Evolutionary conservation across 2,113 vertebrate species (phyloP).

Genomic region (Cheirogaleus medius): DNA sequence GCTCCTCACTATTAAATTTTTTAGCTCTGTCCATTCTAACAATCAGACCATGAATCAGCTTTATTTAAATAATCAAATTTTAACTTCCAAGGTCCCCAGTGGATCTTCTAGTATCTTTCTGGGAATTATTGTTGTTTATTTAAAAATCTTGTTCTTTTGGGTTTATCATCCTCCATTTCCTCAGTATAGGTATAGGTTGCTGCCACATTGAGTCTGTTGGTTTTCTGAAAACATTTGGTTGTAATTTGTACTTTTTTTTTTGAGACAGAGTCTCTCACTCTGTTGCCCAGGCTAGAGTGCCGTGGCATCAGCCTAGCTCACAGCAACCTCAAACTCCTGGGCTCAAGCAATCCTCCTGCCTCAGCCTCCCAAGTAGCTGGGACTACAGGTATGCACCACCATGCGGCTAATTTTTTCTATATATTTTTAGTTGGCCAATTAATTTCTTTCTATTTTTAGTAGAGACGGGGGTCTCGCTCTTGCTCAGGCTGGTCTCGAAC

Average conservation of each 20-base stretch:
- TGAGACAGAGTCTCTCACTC: too few relatives aligned
- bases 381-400: too few relatives aligned
- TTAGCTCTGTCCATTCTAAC: neutral
- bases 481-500: too few relatives aligned
- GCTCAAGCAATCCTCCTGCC: too few relatives aligned
- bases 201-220: neutral
- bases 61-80: neutral
- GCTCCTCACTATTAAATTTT: neutral
- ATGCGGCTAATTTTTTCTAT: too few relatives aligned
- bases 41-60: neutral
- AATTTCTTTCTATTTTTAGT: too few relatives aligned
- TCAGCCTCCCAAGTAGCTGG: too few relatives aligned
- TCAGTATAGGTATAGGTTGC: neutral
- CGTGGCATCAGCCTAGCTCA: too few relatives aligned
- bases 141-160: neutral
- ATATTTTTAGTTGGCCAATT: too few relatives aligned
- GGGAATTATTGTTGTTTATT: neutral
- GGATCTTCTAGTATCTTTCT: neutral
- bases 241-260: neutral
- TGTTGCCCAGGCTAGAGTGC: too few relatives aligned
- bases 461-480: too few relatives aligned
- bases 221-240: constrained; percentile 2
- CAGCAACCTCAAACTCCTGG: too few relatives aligned
- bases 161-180: neutral
- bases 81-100: neutral